phyloP scores from a whole-genome alignment of 2,797 vertebrate species.

The Trematomus bernacchii region DNA sequence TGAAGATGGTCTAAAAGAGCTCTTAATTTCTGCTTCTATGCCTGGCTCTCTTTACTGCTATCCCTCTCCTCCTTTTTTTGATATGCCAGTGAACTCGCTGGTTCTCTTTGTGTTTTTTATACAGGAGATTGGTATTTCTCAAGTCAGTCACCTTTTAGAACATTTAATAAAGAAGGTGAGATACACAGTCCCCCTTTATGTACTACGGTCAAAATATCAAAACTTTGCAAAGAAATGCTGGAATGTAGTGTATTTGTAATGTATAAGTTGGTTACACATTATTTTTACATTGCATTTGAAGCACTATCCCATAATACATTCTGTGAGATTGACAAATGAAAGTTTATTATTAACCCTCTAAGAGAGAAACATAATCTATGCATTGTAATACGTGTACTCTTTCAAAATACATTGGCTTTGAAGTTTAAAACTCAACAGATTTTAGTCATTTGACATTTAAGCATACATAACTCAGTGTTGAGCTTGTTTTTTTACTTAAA shows the following conservation, averaged over 20 bases:
- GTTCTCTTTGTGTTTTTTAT: slow-evolving; percentile 61
- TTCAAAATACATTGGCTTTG: background rate
- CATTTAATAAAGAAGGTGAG: slow-evolving; percentile 65
- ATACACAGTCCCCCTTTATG: slow-evolving; percentile 37
- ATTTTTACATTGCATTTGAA: background rate
- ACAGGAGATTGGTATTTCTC: slow-evolving; percentile 61
- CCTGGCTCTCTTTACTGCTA: slow-evolving; percentile 39
- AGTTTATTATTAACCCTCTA: too few species aligned
- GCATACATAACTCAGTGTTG: too few species aligned
- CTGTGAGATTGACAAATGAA: background rate
- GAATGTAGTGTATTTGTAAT: slow-evolving; percentile 21
- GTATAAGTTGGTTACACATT: background rate
- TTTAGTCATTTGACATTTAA: slow-evolving; percentile 35
- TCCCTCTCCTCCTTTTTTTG: slow-evolving; percentile 40
- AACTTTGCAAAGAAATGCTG: slow-evolving; percentile 29
- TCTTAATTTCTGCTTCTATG: slow-evolving; percentile 24
- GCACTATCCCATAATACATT: background rate
- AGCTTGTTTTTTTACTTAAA: too few species aligned
- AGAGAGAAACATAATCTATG: background rate
- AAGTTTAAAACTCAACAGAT: background rate
- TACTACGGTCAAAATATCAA: slow-evolving; percentile 54
- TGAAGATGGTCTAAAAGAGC: slow-evolving; percentile 52
- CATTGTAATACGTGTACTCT: background rate
- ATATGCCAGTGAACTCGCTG: slow-evolving; percentile 54
- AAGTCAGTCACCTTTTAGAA: slow-evolving; percentile 65